Percentiles rank a stretch among this genome's conserved stretches.
Evolutionary conservation across 1,140 invertebrate species (phyloP).

Genomic region (Paraescarpia echinospica): DNA sequence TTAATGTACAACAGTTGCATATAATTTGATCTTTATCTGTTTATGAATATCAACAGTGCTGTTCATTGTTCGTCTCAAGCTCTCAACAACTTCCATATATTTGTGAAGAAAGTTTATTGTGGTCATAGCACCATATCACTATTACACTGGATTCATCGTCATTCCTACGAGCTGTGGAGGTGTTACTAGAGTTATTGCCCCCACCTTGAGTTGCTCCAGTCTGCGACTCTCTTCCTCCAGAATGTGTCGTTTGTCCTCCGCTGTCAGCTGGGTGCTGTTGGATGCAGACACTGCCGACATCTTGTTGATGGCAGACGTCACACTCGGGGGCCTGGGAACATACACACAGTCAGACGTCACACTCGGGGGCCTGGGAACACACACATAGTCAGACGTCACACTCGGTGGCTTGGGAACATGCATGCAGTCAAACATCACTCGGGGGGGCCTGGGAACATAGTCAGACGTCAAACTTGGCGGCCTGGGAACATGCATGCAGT

Average conservation of each 20-base stretch:
- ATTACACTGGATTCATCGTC: no score
- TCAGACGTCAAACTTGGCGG: constrained; percentile 65
- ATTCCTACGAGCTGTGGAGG: neutral
- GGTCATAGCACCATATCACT: no score
- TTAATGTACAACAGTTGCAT: no score
- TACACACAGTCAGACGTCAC: constrained; percentile 65
- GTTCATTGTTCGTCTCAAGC: no score
- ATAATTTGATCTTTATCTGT: no score
- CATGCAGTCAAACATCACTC: no score
- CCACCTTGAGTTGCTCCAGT: constrained; percentile 89
- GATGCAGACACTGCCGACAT: constrained; percentile 66
- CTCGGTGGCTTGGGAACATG: neutral
- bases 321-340: constrained; percentile 10
- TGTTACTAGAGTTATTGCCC: neutral
- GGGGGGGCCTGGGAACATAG: constrained; percentile 26
- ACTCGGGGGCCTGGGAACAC: neutral
- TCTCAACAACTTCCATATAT: no score
- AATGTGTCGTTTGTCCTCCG: constrained; percentile 75
- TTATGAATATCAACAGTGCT: no score
- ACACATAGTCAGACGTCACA: constrained; percentile 65
- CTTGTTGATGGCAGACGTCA: constrained; percentile 73
- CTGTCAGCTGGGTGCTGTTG: constrained; percentile 67
- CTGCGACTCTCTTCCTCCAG: constrained; percentile 93
- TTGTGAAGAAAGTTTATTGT: no score
- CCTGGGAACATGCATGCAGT: constrained; percentile 51